A percentile compares a stretch with the other conserved stretches of the same genome.
These are phyloP conservation scores for Hypanus sabinus DNA, from an alignment of 2,113 vertebrate species.

Conservation along the genomic window DNA sequence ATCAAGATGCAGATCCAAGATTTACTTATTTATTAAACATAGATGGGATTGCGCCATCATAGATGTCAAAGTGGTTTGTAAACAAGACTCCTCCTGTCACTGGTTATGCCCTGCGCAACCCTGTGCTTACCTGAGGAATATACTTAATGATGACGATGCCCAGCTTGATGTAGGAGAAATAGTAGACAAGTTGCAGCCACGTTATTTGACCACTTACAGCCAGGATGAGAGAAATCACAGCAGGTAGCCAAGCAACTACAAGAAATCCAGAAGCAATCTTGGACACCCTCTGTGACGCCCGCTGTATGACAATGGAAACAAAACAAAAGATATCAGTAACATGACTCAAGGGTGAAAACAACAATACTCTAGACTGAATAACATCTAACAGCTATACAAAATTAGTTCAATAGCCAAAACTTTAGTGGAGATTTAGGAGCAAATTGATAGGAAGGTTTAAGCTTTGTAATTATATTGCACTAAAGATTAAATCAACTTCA, in stretches of 20 bases:
- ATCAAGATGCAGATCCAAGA: too few species aligned
- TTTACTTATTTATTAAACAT: too few species aligned
- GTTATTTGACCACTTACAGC: slow-evolving; percentile 62
- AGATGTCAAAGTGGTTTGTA: too few species aligned
- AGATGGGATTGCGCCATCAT: too few species aligned
- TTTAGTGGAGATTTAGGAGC: too few species aligned
- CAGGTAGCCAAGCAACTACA: slow-evolving; percentile 71
- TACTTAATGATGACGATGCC: slow-evolving; percentile 86
- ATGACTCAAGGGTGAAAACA: not conserved
- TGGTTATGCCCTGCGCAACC: not conserved
- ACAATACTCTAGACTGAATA: too few species aligned
- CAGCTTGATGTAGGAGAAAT: slow-evolving; percentile 93
- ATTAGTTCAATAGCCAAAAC: too few species aligned
- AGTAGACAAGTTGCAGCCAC: slow-evolving; percentile 89
- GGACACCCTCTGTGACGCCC: slow-evolving; percentile 75
- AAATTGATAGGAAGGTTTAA: too few species aligned
- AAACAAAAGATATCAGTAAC: not conserved
- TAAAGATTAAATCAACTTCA: too few species aligned
- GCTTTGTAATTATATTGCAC: too few species aligned
- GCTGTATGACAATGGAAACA: slow-evolving; percentile 50
- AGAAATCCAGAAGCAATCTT: slow-evolving; percentile 59
- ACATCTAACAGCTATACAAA: too few species aligned
- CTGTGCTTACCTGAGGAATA: slow-evolving; percentile 78
- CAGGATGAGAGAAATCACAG: slow-evolving; percentile 62
- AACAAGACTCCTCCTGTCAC: not conserved